Evolutionary conservation across 2,888 invertebrate species (phyloP), one percentile per base, ranked within the genome.

Genomic region (Himalopsyche anomala): DNA sequence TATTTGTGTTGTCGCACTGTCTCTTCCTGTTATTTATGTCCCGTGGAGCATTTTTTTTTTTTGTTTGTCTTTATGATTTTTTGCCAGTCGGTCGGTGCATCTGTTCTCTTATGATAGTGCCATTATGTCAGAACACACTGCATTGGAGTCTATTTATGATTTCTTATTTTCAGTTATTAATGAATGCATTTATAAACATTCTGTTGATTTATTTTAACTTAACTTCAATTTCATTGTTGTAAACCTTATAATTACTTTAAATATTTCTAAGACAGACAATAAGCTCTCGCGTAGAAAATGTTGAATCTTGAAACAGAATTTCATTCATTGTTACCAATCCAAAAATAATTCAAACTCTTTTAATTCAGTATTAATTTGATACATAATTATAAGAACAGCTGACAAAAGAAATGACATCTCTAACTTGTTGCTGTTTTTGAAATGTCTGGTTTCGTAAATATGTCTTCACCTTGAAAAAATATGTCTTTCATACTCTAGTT

Each of bases 401-500:
- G 74, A 74, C 12, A 6, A 5, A n/a, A 19, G 28, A 74, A 74
- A n/a, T 15, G 38, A 36, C 38, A 28, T 74, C 38, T 15, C 5
- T 4, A 38, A 36, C 9, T 9, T 19, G 62, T 74, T 74, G 36
- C 74, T 38, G 38, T 38, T 38, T 11, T 36, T 1, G 38, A 38
- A 38, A 74, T 74, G 74, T 74, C 12, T 36, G 12, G 19, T 74
- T 74, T 74, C 74, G 19, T 74, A 74, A 36, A 74, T 74, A 38
- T 15, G 36, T 74, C 74, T 74, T 74, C 74, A 74, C 74, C 74
- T 74, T 74, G 74, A 74, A 74, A 28, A 36, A 74, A 74, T 36
- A 74, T 15, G 74, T 74, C 74, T 36, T 69, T 74, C 74, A 38
- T 74, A 74, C 38, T 74, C 74, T 74, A 15, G 74, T 74, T 74